Conservation (phyloP, 1,140 invertebrate species). For the Drosophila kurseongensis region DNA sequence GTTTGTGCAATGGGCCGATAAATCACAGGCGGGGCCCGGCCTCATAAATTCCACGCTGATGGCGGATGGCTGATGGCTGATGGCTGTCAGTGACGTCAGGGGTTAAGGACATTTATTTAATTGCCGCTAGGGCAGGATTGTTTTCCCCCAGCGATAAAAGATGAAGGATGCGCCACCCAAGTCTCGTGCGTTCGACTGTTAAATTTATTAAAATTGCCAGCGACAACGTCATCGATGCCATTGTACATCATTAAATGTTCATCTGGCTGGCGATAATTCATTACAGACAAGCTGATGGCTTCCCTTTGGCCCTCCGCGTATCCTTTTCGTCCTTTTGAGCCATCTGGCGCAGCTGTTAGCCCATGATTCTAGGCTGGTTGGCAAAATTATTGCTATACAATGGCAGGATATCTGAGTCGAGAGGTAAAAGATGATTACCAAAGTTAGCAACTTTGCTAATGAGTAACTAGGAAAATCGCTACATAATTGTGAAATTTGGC, state of each 20-base stretch:
- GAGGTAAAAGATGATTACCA: neutral
- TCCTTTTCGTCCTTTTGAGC: constrained; percentile 28
- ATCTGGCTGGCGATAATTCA: constrained; percentile 78
- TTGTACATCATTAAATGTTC: constrained; percentile 81
- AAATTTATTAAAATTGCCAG: constrained; percentile 79
- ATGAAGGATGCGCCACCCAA: constrained; percentile 73
- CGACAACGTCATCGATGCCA: constrained; percentile 63
- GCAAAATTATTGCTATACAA: constrained; percentile 57
- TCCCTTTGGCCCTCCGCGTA: constrained; percentile 4
- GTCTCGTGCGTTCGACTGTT: constrained; percentile 67
- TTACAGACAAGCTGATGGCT: constrained; percentile 45
- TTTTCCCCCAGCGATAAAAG: constrained; percentile 63
- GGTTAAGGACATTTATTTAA: constrained; percentile 75
- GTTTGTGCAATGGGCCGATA: constrained; percentile 80
- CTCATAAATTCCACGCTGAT: constrained; percentile 77
- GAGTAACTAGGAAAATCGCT: constrained; percentile 1
- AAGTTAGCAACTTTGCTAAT: constrained; percentile 17
- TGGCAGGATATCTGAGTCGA: constrained; percentile 8
- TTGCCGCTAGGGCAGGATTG: constrained; percentile 56
- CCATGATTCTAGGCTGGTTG: constrained; percentile 24
- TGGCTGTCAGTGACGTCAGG: constrained; percentile 65
- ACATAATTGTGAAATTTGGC: neutral
- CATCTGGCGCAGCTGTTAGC: constrained; percentile 70
- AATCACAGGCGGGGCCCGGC: constrained; percentile 60
- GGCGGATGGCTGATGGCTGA: constrained; percentile 43